A percentile compares a stretch with the other conserved stretches of the same genome.
Evolutionary conservation across 1,140 invertebrate species (phyloP).

Genomic region (Lepidostoma basale): DNA sequence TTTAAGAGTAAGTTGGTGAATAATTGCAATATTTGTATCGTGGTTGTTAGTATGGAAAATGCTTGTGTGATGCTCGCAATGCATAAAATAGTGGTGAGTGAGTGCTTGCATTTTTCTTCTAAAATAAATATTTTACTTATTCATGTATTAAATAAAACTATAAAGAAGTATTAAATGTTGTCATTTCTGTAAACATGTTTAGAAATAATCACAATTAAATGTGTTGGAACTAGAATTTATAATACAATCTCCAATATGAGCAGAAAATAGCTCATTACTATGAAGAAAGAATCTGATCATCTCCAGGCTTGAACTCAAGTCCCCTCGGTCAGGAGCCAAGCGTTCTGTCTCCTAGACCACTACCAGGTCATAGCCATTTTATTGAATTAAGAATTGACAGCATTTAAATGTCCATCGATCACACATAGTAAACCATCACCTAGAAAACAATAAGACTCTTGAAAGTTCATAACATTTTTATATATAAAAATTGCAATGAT

Average conservation of each 20-base stretch:
- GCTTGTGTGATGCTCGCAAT: slow-evolving; percentile 6
- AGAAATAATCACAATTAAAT: too few relatives aligned
- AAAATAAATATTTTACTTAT: not conserved
- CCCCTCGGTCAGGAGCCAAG: too few relatives aligned
- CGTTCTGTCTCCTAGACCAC: too few relatives aligned
- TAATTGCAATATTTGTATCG: not conserved
- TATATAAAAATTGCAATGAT: not conserved
- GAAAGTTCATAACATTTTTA: not conserved
- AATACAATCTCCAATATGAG: too few relatives aligned
- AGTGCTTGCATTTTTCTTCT: not conserved
- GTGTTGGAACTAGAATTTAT: too few relatives aligned
- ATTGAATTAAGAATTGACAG: too few relatives aligned
- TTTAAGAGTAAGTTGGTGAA: not conserved
- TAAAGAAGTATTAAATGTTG: not conserved
- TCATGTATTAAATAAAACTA: not conserved
- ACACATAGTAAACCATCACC: slow-evolving; percentile 10
- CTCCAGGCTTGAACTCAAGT: too few relatives aligned
- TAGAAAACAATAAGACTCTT: not conserved
- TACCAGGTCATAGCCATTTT: too few relatives aligned
- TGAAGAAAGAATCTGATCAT: too few relatives aligned
- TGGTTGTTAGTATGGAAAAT: not conserved
- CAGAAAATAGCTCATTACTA: too few relatives aligned
- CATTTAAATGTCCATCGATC: not conserved
- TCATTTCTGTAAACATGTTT: too few relatives aligned
- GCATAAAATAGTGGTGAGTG: not conserved